Base-by-base conservation (phyloP, 1,140 invertebrate genomes). In the Drosophila funebris region DNA sequence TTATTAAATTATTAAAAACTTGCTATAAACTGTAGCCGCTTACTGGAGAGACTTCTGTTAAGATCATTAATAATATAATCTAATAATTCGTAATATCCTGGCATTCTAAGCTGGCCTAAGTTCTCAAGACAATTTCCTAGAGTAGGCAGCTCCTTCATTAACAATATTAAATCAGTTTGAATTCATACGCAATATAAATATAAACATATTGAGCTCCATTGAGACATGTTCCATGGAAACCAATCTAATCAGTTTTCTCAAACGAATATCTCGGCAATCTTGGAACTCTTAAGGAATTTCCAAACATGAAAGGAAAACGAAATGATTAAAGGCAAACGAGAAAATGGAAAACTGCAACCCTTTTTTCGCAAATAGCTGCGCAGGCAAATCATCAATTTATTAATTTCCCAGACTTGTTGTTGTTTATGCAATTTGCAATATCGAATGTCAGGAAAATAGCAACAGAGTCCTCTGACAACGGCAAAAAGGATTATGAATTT, bases 351-450 rank as follows among this genome's bases (percentile, higher is more conserved):
- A 29, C 52, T 56, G 33, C 27, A 88, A 78, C 75, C 83, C 78
- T 82, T 78, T 70, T 56, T 57, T 44, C 3, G 37, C 48, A 53
- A 33, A 50, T 22, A 46, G 14, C 27, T 11, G 27, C 22, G 20
- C 50, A 58, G 53, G 56, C 52, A 62, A 62, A 71, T 54, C 33
- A 58, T 36, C 71, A 88, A 88, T 88, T 87, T 83, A 79, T 79
- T 76, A 78, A 87, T 87, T 87, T 87, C 83, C 83, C 83, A 88
- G 76, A 76, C 68, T 53, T 50, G 50, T 67, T 88, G 78, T 88
- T 88, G 76, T 88, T 87, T 88, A 83, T 73, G 83, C 83, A 87
- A 87, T 87, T 88, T 87, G 64, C 83, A 67, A 76, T 88, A 87
- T 87, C 83, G 63, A 79, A 88, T 87, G 61, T 87, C 83, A 57